Percentiles rank a stretch among this genome's conserved stretches.
Conservation (phyloP, 2,113 vertebrate genomes). For the Notothenia rossii region DNA sequence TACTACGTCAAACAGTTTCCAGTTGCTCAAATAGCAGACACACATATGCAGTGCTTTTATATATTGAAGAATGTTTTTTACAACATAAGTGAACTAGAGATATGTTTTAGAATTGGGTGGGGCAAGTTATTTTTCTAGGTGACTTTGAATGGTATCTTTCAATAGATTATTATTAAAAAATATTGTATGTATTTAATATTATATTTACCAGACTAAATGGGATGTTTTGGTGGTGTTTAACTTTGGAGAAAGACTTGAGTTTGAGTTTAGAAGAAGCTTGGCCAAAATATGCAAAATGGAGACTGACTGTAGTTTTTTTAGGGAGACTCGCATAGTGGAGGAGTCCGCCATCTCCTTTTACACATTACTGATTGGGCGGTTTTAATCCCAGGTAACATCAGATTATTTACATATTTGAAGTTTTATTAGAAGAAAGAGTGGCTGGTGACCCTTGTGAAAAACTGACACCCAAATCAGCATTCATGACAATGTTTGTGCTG, state of each 20-base stretch:
- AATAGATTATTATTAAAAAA: too few species aligned
- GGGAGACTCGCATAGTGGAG: not conserved
- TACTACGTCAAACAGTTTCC: conserved; percentile 2
- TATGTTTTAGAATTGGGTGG: not conserved
- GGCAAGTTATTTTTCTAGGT: too few species aligned
- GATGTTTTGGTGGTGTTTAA: not conserved
- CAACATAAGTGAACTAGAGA: not conserved
- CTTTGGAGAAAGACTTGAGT: not conserved
- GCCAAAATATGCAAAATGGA: not conserved
- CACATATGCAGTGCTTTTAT: conserved; percentile 3
- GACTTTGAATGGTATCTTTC: too few species aligned
- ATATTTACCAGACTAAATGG: not conserved
- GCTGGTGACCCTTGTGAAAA: not conserved
- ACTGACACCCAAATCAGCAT: not conserved
- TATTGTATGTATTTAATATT: not conserved
- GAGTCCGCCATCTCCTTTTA: too few species aligned
- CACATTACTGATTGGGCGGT: not conserved
- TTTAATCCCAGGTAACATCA: not conserved
- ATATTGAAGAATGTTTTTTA: not conserved
- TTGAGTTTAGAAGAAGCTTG: not conserved
- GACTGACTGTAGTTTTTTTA: not conserved
- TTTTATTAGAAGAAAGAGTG: not conserved
- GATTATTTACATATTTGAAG: not conserved
- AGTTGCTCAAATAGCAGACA: not conserved
- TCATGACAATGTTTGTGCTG: not conserved